Evolutionary conservation across 1,140 invertebrate genomes (phyloP), one percentile per base, ranked within the genome.

Genomic region (Microplitis mediator): DNA sequence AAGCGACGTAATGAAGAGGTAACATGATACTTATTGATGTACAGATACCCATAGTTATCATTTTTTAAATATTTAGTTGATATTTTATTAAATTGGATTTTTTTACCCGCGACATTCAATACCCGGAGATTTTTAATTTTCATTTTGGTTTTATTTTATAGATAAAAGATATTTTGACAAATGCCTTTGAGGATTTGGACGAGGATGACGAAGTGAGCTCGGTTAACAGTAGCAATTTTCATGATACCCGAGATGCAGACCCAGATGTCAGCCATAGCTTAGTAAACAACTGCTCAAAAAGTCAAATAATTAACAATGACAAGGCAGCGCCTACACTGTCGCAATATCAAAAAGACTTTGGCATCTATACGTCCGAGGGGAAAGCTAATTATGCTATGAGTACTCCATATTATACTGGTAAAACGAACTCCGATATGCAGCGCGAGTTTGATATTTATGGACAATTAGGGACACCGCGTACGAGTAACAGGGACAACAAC

Each of bases 1-100:
- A 81, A 81, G 69, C 79, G 79, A 76, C 79, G 82, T 69, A 78
- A 84, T 54, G 79, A 84, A 76, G 84, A 86, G 80, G 86, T 88
- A 77, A 68, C 13, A 45, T 50, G 3, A 35, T 11, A 45, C 5
- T 3, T 45, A 6, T 11, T 45, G 6, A 9, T 54, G 9, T 54
- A n/a, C 2, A 23, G 45, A 13, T 50, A 2, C n/a, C n/a, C 13
- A 50, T 1, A 50, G 13, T n/a, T 54, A 0, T 16, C 11, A 5
- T n/a, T 14, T 4, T 14, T 5, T 54, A 14, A 14, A 13, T n/a
- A 54, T n/a, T n/a, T 14, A 14, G 3, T 16, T 54, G 4, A 54
- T 13, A 16, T 54, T 14, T 51, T 11, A 8, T 58, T 16, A 60
- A 34, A 5, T 9, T 23, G 32, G 4, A 2, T 3, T 45, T 23